phyloP scores from a whole-genome alignment of 2,113 vertebrate genomes.

The Opisthocomus hoazin region DNA sequence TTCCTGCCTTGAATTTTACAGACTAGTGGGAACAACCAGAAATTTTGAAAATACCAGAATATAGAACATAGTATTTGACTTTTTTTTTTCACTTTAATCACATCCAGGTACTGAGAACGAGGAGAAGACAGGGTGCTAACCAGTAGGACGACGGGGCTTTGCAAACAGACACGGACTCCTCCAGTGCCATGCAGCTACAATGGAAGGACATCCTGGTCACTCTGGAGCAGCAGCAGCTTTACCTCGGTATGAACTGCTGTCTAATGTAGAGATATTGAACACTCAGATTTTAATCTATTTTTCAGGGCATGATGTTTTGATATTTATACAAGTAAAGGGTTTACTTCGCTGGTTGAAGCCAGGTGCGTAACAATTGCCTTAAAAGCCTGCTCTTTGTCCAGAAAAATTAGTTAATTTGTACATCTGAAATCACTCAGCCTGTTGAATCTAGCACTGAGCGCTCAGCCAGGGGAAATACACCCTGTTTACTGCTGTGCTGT shows the following conservation, averaged over 20 bases:
- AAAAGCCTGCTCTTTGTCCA: not conserved
- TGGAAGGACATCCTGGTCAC: conserved; percentile 15
- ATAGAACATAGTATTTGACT: not conserved
- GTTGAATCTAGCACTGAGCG: not conserved
- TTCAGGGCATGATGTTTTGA: not conserved
- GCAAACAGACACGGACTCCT: conserved; percentile 23
- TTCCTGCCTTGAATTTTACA: not conserved
- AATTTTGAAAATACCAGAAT: not conserved
- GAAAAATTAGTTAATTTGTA: not conserved
- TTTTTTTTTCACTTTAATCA: not conserved
- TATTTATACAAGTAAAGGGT: not conserved
- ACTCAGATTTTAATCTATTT: not conserved
- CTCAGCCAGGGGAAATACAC: not conserved
- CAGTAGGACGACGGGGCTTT: conserved; percentile 10
- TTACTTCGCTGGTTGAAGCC: not conserved
- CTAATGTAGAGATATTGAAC: not conserved
- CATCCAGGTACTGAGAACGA: conserved; percentile 31
- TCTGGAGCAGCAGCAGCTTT: conserved; percentile 54
- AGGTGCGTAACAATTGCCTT: not conserved
- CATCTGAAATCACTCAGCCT: not conserved
- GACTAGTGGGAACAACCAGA: not conserved
- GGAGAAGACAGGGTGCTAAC: not conserved
- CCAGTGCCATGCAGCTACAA: conserved; percentile 32
- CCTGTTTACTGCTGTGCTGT: not conserved
- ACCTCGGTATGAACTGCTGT: conserved; percentile 5